These are phyloP conservation scores for Ormyrus nitidulus DNA, from an alignment of 2,888 invertebrate species.

Conservation along the genomic window DNA sequence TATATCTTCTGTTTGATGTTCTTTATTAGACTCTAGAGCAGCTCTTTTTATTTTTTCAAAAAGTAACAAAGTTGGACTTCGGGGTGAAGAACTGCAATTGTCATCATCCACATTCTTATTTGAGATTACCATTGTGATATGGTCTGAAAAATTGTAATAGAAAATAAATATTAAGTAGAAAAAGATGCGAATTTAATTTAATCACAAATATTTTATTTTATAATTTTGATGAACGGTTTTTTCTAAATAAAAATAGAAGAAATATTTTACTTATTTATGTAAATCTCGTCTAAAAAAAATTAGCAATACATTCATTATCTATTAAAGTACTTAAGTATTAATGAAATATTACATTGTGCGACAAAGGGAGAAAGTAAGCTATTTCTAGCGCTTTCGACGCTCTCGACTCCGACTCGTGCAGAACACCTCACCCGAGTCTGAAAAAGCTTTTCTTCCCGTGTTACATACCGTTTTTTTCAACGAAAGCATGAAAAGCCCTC, in stretches of 20 bases:
- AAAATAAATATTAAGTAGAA: neutral
- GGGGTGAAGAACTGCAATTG: neutral
- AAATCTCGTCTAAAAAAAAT: no score
- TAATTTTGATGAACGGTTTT: neutral
- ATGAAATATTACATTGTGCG: no score
- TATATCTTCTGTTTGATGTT: neutral
- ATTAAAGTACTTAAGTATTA: no score
- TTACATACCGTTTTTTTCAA: no score
- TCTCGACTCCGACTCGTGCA: no score
- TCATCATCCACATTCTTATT: neutral
- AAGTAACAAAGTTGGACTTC: neutral
- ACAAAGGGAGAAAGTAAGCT: no score
- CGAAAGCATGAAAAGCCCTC: no score
- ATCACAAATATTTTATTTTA: neutral
- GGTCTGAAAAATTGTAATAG: neutral
- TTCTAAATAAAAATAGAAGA: neutral
- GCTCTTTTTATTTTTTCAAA: constrained; percentile 17
- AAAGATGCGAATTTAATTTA: neutral
- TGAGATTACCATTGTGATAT: neutral
- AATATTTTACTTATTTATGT: no score
- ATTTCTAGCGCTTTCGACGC: no score
- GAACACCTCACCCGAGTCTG: no score
- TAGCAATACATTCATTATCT: no score
- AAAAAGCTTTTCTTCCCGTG: no score
- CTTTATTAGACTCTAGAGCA: neutral